These are phyloP conservation scores for Schizotus pectinicornis DNA, from an alignment of 2,888 invertebrate genomes.

Conservation along the genomic window DNA sequence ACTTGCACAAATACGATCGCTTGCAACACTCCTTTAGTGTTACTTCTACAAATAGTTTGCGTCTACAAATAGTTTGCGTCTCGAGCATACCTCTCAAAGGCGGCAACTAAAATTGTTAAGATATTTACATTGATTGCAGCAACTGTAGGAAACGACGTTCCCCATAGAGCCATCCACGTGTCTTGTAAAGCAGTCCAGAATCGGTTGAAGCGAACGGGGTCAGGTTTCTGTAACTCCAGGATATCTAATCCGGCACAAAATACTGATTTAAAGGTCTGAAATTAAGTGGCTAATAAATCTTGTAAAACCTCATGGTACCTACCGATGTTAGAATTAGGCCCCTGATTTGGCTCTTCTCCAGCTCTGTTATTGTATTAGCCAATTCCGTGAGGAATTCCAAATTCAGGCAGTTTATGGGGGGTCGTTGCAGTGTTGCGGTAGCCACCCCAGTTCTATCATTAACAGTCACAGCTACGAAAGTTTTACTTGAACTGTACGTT, in stretches of 20 bases:
- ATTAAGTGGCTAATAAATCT: slow-evolving; percentile 8
- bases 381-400: slow-evolving; percentile 73
- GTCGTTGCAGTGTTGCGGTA: slow-evolving; percentile 73
- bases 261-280: slow-evolving; percentile 70
- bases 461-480: slow-evolving; percentile 61
- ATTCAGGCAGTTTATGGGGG: slow-evolving; percentile 84
- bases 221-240: slow-evolving; percentile 85
- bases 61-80: no score
- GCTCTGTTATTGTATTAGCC: slow-evolving; percentile 67
- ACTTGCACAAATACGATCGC: no score
- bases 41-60: no score
- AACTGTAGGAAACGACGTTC: slow-evolving; percentile 73
- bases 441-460: slow-evolving; percentile 74
- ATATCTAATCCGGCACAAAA: slow-evolving; percentile 88
- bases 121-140: slow-evolving; percentile 81
- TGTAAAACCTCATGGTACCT: slow-evolving; percentile 35
- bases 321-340: slow-evolving; percentile 85
- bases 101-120: no score
- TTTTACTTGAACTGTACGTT: slow-evolving; percentile 46
- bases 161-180: slow-evolving; percentile 80
- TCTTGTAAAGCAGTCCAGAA: slow-evolving; percentile 84
- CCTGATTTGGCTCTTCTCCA: slow-evolving; percentile 70
- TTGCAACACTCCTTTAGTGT: no score
- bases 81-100: no score
- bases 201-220: slow-evolving; percentile 67